Base-by-base conservation (phyloP, 30 jellyfish, hydroid and myxozoan species). In the Rhopilema esculentum region DNA sequence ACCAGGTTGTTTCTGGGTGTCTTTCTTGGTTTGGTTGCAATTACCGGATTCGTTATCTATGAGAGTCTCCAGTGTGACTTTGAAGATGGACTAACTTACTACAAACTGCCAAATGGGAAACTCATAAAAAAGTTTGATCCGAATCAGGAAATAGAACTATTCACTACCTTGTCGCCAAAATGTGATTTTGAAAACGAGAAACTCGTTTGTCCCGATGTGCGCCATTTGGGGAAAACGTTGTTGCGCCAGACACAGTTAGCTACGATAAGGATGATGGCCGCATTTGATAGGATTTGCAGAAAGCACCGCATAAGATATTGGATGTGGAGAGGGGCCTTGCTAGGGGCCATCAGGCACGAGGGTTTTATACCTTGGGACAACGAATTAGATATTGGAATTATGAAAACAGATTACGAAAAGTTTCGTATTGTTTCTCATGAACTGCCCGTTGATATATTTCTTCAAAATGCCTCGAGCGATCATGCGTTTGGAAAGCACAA, bases 361-460 rank as follows among this genome's bases (percentile, higher is more conserved):
- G 84, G 91, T 8, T 66, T 95, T 28, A 81, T 95, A 0, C 97
- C 98, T 0, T 95, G 99, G 99, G 98, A 90, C 82, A 68, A 85
- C 49, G 99, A 95, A 15, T 69, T 53, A 20, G 98, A 91, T 82
- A 79, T 95, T 30, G 89, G 98, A 4, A 87, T 95, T 91, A 75
- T 90, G 89, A 76, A 67, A 32, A 89, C 69, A 40, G 98, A 95
- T 63, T 95, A 77, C 40, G 91, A 72, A 30, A 77, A 76, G 61
- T 91, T 95, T 66, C 93, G 95, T 72, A 4, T 75, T 28, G 82
- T 76, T 79, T 88, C 95, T 0, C 70, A 68, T 7, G 97, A 90
- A 32, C 57, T 95, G 49, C 99, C 99, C 20, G 64, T 77, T 22
- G 98, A 95, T 87, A 61, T 86, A 17, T 95, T 83, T 71, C 87